These are phyloP conservation scores for Nesoenas mayeri DNA, from an alignment of 2,113 vertebrate species.

Conservation along the genomic window DNA sequence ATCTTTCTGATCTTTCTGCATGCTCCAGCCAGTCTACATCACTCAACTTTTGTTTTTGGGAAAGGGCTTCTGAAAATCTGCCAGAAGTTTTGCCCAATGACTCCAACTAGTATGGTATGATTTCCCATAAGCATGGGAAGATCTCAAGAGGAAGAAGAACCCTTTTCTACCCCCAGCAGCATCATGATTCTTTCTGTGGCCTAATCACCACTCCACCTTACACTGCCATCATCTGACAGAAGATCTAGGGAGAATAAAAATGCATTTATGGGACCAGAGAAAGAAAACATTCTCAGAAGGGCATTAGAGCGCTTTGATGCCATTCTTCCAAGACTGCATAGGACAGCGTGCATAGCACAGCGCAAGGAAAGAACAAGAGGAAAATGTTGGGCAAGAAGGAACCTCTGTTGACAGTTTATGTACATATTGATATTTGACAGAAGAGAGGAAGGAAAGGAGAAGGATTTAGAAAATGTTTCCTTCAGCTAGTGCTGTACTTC, in stretches of 20 bases:
- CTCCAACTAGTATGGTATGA: neutral
- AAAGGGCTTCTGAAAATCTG: neutral
- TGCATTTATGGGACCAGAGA: neutral
- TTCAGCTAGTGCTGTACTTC: neutral
- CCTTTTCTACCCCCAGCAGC: neutral
- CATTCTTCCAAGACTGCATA: rapidly evolving
- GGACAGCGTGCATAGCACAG: neutral
- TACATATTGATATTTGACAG: neutral
- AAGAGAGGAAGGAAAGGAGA: neutral
- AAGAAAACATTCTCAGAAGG: neutral
- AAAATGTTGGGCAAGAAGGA: neutral
- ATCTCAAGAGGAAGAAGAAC: neutral
- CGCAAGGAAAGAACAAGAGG: neutral
- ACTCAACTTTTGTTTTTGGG: neutral
- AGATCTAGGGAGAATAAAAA: neutral
- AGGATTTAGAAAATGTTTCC: neutral
- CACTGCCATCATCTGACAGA: neutral
- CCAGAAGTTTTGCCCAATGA: neutral
- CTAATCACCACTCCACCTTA: neutral
- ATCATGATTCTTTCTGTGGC: neutral
- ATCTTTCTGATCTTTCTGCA: neutral
- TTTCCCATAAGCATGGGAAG: neutral
- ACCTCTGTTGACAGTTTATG: neutral
- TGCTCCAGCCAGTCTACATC: neutral
- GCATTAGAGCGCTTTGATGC: neutral